Evolutionary conservation across 2,888 invertebrate species (phyloP).

Genomic region (Scaptodrosophila latifasciaeformis): DNA sequence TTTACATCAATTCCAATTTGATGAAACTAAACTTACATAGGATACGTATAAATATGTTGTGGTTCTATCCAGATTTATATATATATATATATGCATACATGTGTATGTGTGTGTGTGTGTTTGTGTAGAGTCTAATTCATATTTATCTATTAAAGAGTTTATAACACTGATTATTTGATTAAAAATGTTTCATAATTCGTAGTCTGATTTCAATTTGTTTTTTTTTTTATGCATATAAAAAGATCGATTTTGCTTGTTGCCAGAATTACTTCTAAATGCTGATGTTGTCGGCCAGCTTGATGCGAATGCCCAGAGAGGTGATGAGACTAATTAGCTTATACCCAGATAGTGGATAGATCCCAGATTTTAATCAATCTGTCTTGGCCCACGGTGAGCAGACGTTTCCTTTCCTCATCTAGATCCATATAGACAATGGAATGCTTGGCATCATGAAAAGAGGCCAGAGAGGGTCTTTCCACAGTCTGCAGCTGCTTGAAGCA

Average conservation of each 20-base stretch:
- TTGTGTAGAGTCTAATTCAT: no score
- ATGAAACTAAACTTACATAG: constrained; percentile 34
- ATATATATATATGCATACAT: background rate
- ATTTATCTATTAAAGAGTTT: no score
- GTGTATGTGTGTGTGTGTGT: constrained; percentile 14
- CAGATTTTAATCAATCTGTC: constrained; percentile 96
- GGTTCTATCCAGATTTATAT: no score
- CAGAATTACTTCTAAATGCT: no score
- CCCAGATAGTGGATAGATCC: constrained; percentile 84
- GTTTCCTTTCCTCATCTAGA: constrained; percentile 90
- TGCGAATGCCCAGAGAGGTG: no score
- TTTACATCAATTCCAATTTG: constrained; percentile 41
- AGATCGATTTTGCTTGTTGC: no score
- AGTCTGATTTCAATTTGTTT: no score
- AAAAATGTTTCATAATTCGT: no score
- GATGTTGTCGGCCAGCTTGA: no score
- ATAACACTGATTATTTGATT: no score
- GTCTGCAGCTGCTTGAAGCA: constrained; percentile 90
- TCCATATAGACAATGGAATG: constrained; percentile 92
- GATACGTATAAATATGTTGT: constrained; percentile 17
- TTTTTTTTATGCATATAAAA: no score
- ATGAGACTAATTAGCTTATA: no score
- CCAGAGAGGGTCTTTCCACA: constrained; percentile 93
- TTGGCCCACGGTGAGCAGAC: constrained; percentile 93
- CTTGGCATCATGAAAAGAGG: constrained; percentile 96